A percentile compares a stretch with the other conserved stretches of the same genome.
phyloP scores from a whole-genome alignment of 1,140 invertebrate species.

The Gonioctena quinquepunctata region DNA sequence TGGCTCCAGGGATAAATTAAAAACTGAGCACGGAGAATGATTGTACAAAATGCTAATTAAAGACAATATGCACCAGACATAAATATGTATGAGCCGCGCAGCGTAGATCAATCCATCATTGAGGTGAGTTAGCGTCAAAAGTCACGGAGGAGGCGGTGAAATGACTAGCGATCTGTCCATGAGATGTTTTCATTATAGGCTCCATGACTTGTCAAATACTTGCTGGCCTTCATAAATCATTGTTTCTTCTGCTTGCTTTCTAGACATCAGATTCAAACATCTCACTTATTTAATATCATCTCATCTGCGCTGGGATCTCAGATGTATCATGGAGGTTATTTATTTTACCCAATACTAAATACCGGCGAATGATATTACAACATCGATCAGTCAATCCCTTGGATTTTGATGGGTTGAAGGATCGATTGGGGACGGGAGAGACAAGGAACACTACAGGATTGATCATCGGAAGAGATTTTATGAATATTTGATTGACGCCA shows the following conservation, averaged over 20 bases:
- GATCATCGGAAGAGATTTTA: too few species aligned
- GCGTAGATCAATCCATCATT: conserved; percentile 49
- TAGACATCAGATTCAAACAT: neutral
- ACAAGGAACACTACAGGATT: too few species aligned
- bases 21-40: conserved; percentile 34
- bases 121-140: conserved; percentile 52
- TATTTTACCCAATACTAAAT: neutral
- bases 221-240: conserved; percentile 18
- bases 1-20: neutral
- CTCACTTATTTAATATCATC: conserved; percentile 12
- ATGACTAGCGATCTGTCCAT: conserved; percentile 55
- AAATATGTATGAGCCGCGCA: conserved; percentile 47
- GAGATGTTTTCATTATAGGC: conserved; percentile 56
- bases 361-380: neutral
- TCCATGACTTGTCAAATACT: conserved; percentile 54
- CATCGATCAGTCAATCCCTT: neutral
- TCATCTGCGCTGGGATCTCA: neutral
- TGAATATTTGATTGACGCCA: too few species aligned
- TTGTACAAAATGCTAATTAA: conserved; percentile 53
- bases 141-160: conserved; percentile 55
- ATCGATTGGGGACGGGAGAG: too few species aligned
- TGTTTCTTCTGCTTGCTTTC: neutral
- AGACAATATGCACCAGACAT: conserved; percentile 44
- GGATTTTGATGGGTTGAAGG: neutral
- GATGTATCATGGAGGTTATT: neutral